A percentile compares a stretch with the other conserved stretches of the same genome.
Conservation (phyloP, 2,113 vertebrate genomes). For the Xyrauchen texanus region DNA sequence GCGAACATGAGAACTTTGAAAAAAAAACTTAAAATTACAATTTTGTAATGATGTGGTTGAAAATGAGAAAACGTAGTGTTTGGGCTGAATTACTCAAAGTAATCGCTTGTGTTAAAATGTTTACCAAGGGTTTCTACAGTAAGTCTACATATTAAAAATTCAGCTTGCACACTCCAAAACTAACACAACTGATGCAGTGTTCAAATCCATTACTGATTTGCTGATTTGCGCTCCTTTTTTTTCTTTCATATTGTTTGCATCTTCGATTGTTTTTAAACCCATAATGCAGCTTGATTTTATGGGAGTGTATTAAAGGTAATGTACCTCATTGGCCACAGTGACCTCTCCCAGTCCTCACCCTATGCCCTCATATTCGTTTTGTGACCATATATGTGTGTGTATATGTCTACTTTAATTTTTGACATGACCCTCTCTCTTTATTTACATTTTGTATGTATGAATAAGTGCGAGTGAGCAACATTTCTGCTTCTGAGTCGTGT, state of each 20-base stretch:
- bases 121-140: not conserved
- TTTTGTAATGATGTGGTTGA: too few species aligned
- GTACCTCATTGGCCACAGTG: not conserved
- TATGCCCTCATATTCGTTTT: not conserved
- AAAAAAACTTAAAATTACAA: not conserved
- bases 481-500: not conserved
- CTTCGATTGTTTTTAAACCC: constrained; percentile 49
- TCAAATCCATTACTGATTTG: not conserved
- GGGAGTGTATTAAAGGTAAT: constrained; percentile 25
- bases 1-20: too few species aligned
- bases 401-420: not conserved
- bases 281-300: constrained; percentile 29
- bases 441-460: not conserved
- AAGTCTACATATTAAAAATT: not conserved
- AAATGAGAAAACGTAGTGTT: not conserved
- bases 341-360: not conserved
- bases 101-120: not conserved
- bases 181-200: constrained; percentile 16
- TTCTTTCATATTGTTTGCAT: constrained; percentile 43
- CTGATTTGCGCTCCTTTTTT: constrained; percentile 3
- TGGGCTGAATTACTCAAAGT: not conserved
- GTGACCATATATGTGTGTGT: not conserved
- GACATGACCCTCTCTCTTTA: not conserved
- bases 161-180: not conserved
- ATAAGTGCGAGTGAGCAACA: constrained; percentile 2